These are phyloP conservation scores for Acropora tenuis DNA, from an alignment of 64 coral and sea anemone genomes.

Conservation along the genomic window DNA sequence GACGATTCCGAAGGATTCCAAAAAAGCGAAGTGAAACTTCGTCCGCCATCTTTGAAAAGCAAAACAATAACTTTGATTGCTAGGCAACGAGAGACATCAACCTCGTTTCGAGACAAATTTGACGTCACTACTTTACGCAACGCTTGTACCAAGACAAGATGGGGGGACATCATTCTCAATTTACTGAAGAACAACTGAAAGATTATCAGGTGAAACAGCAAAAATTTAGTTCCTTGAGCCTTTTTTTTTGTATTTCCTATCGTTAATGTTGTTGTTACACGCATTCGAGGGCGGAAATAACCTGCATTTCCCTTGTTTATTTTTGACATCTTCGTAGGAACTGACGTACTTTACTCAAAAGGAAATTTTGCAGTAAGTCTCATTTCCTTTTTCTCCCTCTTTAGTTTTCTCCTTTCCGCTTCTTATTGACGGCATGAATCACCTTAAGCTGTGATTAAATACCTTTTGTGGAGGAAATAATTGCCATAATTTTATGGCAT, in stretches of 20 bases:
- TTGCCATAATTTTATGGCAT: too few relatives aligned
- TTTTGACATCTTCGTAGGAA: conserved; percentile 73
- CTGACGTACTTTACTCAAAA: conserved; percentile 99
- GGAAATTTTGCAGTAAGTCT: conserved; percentile 98
- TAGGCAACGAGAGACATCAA: conserved; percentile 10
- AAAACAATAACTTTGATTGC: conserved; percentile 22
- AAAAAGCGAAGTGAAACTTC: not conserved
- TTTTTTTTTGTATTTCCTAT: not conserved
- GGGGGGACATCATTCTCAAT: conserved; percentile 97
- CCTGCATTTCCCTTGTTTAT: not conserved
- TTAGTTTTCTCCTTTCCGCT: not conserved
- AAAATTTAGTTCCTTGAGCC: not conserved
- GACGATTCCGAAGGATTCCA: not conserved
- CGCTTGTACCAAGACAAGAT: conserved; percentile 24
- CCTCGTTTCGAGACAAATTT: conserved; percentile 34
- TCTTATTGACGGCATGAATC: too few relatives aligned
- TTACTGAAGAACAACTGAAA: conserved; percentile 98
- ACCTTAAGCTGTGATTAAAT: too few relatives aligned
- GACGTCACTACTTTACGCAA: conserved; percentile 35
- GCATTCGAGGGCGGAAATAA: too few relatives aligned
- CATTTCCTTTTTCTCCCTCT: not conserved
- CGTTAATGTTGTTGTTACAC: too few relatives aligned
- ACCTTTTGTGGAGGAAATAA: too few relatives aligned
- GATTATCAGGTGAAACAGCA: conserved; percentile 89
- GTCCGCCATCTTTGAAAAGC: conserved; percentile 60